These are phyloP conservation scores for Chromoteleia sp. DNA, from an alignment of 2,888 invertebrate genomes.

Conservation along the genomic window DNA sequence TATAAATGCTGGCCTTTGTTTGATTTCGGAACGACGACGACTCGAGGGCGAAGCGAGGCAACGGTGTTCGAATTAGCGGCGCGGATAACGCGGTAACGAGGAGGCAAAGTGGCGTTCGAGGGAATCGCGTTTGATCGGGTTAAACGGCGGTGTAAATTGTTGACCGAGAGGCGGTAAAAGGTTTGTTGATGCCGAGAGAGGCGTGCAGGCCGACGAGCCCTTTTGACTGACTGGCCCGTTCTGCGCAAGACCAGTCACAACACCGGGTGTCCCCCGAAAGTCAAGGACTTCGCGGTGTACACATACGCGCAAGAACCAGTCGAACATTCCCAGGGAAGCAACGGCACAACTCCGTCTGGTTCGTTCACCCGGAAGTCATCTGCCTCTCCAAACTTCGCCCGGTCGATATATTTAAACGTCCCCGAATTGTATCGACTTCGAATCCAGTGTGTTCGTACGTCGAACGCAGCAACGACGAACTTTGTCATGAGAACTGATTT, in stretches of 20 bases:
- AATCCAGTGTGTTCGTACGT: too few relatives aligned
- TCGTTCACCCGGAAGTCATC: conserved; percentile 66
- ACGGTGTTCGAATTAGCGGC: too few relatives aligned
- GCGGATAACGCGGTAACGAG: too few relatives aligned
- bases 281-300: conserved; percentile 61
- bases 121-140: too few relatives aligned
- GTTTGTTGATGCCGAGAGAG: conserved; percentile 22
- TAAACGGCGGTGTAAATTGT: too few relatives aligned
- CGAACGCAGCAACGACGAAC: too few relatives aligned
- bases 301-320: conserved; percentile 59
- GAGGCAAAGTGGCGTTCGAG: too few relatives aligned
- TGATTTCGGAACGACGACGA: too few relatives aligned
- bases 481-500: too few relatives aligned
- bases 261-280: conserved; percentile 65
- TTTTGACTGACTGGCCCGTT: conserved; percentile 46
- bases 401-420: too few relatives aligned
- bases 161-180: background rate
- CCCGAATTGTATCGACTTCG: too few relatives aligned
- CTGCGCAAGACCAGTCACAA: conserved; percentile 57
- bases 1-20: conserved; percentile 21
- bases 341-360: conserved; percentile 43
- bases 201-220: conserved; percentile 31
- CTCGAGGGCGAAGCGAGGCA: too few relatives aligned
- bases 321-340: conserved; percentile 63
- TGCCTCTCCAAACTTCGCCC: conserved; percentile 10